These are phyloP conservation scores for Brachystomella parvula DNA, from an alignment of 1,140 invertebrate genomes.

Conservation along the genomic window DNA sequence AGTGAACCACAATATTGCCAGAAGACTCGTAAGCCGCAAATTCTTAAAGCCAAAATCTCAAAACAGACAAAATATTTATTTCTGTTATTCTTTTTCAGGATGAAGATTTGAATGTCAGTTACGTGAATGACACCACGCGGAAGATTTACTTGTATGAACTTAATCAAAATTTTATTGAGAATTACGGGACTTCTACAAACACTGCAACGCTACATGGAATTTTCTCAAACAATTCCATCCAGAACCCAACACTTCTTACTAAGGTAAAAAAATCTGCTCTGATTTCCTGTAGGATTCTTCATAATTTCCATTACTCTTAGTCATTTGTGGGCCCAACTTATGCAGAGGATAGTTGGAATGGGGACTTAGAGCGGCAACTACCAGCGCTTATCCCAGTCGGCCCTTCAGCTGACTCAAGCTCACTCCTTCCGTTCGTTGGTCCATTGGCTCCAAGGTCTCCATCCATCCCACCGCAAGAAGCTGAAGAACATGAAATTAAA, in stretches of 20 bases:
- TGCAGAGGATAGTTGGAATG: neutral
- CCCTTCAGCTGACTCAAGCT: neutral
- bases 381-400: neutral
- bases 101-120: slow-evolving; percentile 5
- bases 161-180: slow-evolving; percentile 36
- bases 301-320: neutral
- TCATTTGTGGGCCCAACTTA: neutral
- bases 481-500: neutral
- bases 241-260: no score
- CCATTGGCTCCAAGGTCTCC: neutral
- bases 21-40: slow-evolving; percentile 49
- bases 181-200: neutral
- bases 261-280: no score
- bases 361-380: neutral
- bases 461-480: neutral
- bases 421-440: neutral
- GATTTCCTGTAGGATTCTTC: no score
- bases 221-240: neutral
- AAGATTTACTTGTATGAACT: slow-evolving; percentile 52
- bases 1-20: slow-evolving; percentile 56
- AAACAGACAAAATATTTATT: neutral
- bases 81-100: neutral
- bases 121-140: slow-evolving; percentile 43
- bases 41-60: neutral
- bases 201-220: neutral